Evolutionary conservation across 1,140 invertebrate species (phyloP), one percentile per base, ranked within the genome.

Genomic region (Macrotrachela quadricornifera): DNA sequence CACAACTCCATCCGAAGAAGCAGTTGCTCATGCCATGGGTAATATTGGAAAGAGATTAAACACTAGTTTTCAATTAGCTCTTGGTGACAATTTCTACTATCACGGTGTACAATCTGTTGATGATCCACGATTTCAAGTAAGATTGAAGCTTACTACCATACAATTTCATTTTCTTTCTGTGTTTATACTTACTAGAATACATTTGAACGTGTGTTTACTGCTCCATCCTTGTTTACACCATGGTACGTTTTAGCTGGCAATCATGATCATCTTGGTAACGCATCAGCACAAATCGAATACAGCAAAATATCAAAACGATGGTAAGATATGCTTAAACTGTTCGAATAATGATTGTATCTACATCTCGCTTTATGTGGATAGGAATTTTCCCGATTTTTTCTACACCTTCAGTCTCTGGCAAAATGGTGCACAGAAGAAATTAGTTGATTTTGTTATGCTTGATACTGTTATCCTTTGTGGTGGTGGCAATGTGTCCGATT

Each of bases 401-500:
- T 73, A 73, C 60, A 59, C 59, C 8, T 54, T 65, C 49, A 56
- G 53, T 11, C 64, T 64, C 37, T 40, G 58, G 4, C 55, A 64
- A 16, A 60, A 61, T 30, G 55, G 57, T 17, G 50, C 56, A 14
- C 50, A 55, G 44, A 42, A 12, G 15, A 50, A 13, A 17, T 37
- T 57, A 1, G 42, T 70, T 6, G 67, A 72, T 18, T 56, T 73
- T 49, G 39, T 73, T 13, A 67, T 72, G 63, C 63, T 71, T 42
- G 71, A 73, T 57, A 73, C 71, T 1, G 57, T 73, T 9, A 54
- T 68, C 6, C 57, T 73, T n/a, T 73, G 71, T 62, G 71, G 70
- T 6, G 66, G 64, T 44, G 68, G 64, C 10, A 56, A 59, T 14
- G 57, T 60, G 49, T 55, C 61, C 49, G 42, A 57, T 21, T 38